Evolutionary conservation across 2,888 invertebrate species (phyloP).

Genomic region (Acheta domesticus): DNA sequence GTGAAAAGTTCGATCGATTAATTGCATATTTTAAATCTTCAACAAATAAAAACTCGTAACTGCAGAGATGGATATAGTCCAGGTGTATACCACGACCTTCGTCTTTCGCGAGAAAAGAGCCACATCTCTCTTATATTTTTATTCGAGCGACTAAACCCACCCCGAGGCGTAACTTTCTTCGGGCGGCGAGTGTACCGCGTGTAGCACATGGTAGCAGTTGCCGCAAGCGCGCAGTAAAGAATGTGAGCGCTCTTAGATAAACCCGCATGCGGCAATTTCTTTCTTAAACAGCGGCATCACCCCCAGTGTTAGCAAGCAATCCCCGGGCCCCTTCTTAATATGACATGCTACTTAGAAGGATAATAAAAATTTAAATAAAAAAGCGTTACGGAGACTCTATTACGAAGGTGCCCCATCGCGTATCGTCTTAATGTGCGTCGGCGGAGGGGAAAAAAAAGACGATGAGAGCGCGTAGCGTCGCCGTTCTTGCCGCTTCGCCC

Average conservation of each 20-base stretch:
- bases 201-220: neutral
- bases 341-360: constrained; percentile 5
- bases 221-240: too few relatives aligned
- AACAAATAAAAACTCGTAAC: too few relatives aligned
- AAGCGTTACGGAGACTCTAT: constrained; percentile 5
- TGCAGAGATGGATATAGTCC: too few relatives aligned
- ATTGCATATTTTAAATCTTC: too few relatives aligned
- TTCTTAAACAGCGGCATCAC: neutral
- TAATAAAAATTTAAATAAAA: constrained; percentile 18
- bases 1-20: too few relatives aligned
- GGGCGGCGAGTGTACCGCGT: neutral
- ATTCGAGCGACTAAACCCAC: too few relatives aligned
- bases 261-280: neutral
- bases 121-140: too few relatives aligned
- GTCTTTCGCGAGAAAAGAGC: too few relatives aligned
- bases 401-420: neutral
- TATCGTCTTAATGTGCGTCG: neutral
- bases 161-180: too few relatives aligned
- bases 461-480: neutral
- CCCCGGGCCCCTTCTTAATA: constrained; percentile 5
- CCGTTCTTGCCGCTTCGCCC: neutral
- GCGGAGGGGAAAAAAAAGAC: neutral
- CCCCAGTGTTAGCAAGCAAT: constrained; percentile 7
- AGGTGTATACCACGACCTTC: too few relatives aligned
- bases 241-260: neutral